These are phyloP conservation scores for Drosophila paulistorum DNA, from an alignment of 1,140 invertebrate genomes.

Conservation along the genomic window DNA sequence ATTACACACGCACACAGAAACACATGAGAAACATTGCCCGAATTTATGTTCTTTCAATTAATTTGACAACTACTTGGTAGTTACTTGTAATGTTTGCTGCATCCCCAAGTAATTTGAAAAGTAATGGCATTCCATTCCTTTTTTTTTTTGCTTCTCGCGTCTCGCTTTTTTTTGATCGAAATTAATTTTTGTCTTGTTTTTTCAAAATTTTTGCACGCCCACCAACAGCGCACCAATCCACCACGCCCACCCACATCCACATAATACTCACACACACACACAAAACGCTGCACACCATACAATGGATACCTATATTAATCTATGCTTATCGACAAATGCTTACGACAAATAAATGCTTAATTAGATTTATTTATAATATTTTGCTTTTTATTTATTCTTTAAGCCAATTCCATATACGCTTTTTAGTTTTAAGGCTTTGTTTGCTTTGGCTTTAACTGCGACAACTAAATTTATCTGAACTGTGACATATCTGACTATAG, in stretches of 20 bases:
- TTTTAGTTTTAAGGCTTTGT: conserved; percentile 21
- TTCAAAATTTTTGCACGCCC: conserved; percentile 29
- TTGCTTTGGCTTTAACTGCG: background rate
- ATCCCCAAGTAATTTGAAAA: conserved; percentile 12
- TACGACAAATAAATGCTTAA: conserved; percentile 34
- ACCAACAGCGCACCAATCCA: conserved; percentile 39
- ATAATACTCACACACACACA: conserved; percentile 20
- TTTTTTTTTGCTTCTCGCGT: conserved; percentile 16
- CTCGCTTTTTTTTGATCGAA: conserved; percentile 30
- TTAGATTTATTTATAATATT: conserved; percentile 51
- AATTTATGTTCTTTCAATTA: too few relatives aligned
- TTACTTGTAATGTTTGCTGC: conserved; percentile 29
- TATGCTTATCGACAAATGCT: conserved; percentile 31
- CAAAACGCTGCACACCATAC: conserved; percentile 32
- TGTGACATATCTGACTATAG: too few relatives aligned
- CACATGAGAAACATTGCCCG: conserved; percentile 30
- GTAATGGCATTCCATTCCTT: conserved; percentile 12
- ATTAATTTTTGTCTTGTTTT: conserved; percentile 7
- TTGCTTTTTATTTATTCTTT: conserved; percentile 35
- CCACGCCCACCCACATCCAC: conserved; percentile 28
- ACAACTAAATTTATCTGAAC: too few relatives aligned
- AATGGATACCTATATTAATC: conserved; percentile 51
- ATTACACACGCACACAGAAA: conserved; percentile 50
- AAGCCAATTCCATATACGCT: conserved; percentile 45
- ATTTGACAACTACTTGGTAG: background rate